phyloP scores from a whole-genome alignment of 2,797 vertebrate species.

The Ptychobarbus kaznakovi region DNA sequence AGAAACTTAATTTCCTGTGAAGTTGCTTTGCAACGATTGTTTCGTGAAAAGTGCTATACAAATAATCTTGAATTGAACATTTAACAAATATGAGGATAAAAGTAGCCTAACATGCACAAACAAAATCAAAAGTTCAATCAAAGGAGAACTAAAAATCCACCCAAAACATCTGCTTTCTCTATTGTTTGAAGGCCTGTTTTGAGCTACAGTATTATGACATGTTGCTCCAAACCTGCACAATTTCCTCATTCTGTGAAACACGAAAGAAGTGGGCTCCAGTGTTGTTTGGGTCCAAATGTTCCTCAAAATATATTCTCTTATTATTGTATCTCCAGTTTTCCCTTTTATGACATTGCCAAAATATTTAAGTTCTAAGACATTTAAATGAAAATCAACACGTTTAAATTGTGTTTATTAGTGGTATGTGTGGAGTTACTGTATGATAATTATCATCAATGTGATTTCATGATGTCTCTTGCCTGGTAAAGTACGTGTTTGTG shows the following conservation, averaged over 20 bases:
- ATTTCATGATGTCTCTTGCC: neutral
- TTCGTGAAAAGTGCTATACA: too few species aligned
- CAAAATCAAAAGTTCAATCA: neutral
- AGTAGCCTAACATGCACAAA: neutral
- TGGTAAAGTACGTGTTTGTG: neutral
- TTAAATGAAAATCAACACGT: neutral
- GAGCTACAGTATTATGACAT: neutral
- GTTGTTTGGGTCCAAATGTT: too few species aligned
- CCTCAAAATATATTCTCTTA: too few species aligned
- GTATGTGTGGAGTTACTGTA: neutral
- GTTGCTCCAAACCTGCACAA: neutral
- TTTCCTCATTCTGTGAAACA: neutral
- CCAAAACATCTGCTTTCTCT: neutral
- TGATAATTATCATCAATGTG: neutral
- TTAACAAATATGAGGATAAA: neutral
- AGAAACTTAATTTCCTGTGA: too few species aligned
- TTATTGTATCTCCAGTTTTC: neutral
- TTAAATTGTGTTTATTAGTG: neutral
- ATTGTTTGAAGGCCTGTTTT: too few species aligned
- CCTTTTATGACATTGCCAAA: neutral
- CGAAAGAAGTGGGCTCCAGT: too few species aligned
- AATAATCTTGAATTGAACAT: too few species aligned
- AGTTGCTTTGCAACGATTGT: too few species aligned
- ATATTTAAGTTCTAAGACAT: neutral
- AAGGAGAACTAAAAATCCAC: neutral